Conservation (phyloP, 2,888 invertebrate genomes). For the Drosophila neonasuta region DNA sequence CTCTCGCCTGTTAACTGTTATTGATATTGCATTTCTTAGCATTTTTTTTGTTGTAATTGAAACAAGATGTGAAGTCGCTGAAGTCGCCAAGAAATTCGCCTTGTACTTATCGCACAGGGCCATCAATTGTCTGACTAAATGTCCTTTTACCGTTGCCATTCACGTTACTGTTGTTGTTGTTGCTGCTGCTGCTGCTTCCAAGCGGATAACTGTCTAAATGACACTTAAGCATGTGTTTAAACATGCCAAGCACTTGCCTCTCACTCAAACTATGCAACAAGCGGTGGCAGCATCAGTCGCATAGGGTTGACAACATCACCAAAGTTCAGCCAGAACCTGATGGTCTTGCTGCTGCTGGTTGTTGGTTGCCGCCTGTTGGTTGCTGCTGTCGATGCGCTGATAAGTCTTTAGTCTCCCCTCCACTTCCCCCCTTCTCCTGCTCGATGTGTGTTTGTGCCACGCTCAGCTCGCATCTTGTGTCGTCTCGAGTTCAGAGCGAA, state of each 20-base stretch:
- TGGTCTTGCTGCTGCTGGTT: constrained; percentile 32
- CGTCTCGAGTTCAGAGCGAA: constrained; percentile 62
- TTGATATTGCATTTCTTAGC: constrained; percentile 79
- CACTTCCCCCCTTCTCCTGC: not conserved
- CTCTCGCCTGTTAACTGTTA: constrained; percentile 70
- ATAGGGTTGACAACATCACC: constrained; percentile 67
- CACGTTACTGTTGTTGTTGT: constrained; percentile 11
- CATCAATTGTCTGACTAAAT: constrained; percentile 75
- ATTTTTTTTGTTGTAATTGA: constrained; percentile 67
- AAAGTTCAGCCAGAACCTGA: constrained; percentile 62
- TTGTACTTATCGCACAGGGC: constrained; percentile 62
- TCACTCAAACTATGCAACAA: constrained; percentile 74
- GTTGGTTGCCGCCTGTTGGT: constrained; percentile 43
- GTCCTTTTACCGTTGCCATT: constrained; percentile 30
- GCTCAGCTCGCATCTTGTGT: constrained; percentile 56
- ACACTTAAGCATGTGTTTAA: constrained; percentile 79
- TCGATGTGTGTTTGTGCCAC: constrained; percentile 25
- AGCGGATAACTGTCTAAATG: constrained; percentile 77
- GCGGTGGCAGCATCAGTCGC: constrained; percentile 40
- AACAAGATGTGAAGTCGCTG: constrained; percentile 32
- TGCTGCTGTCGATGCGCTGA: constrained; percentile 74
- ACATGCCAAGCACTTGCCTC: constrained; percentile 78
- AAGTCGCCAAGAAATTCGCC: constrained; percentile 20
- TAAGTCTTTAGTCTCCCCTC: constrained; percentile 61
- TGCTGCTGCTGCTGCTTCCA: constrained; percentile 31